These are phyloP conservation scores for Porites evermanni DNA, from an alignment of 92 coral and sea anemone genomes.

Conservation along the genomic window DNA sequence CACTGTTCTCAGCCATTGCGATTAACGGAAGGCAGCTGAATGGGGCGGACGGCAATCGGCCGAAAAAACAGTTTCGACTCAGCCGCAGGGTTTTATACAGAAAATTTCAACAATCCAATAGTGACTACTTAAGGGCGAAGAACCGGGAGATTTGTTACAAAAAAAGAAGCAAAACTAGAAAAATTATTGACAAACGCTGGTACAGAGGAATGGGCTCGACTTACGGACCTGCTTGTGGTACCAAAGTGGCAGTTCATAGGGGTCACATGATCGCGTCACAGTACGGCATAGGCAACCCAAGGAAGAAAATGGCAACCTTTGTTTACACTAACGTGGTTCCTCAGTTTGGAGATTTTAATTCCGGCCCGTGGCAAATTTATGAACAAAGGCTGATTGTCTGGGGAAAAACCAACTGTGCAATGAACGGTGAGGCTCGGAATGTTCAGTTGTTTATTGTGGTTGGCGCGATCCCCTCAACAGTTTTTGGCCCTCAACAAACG, in stretches of 20 bases:
- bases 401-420: constrained; percentile 40
- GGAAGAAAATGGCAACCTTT: constrained; percentile 34
- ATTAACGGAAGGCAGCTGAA: constrained; percentile 25
- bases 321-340: constrained; percentile 64
- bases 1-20: constrained; percentile 38
- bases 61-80: background rate
- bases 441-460: constrained; percentile 65
- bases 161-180: background rate
- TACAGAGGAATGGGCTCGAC: background rate
- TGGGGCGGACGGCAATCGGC: constrained; percentile 10
- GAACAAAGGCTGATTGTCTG: constrained; percentile 37
- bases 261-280: constrained; percentile 59
- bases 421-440: background rate
- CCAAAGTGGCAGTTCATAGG: constrained; percentile 23
- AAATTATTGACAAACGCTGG: constrained; percentile 36
- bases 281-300: constrained; percentile 37
- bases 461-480: constrained; percentile 60
- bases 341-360: constrained; percentile 57
- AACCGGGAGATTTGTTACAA: constrained; percentile 42
- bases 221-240: background rate
- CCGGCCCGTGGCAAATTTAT: constrained; percentile 23
- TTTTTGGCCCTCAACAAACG: background rate
- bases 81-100: background rate
- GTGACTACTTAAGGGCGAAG: constrained; percentile 21
- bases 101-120: constrained; percentile 43